Conservation (phyloP, 2,113 vertebrate genomes). For the Crypturellus undulatus region DNA sequence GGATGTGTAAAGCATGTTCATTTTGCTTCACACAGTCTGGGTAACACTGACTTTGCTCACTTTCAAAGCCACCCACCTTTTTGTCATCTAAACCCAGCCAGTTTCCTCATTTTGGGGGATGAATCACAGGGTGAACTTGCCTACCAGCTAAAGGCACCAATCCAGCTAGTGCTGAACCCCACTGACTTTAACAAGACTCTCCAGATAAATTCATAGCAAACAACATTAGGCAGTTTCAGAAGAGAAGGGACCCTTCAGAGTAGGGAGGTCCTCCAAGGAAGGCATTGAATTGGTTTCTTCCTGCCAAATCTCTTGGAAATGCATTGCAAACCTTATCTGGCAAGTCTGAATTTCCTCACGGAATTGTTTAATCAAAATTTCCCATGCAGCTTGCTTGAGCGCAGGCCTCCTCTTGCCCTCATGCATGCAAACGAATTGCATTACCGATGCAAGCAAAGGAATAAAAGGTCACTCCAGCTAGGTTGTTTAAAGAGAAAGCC, state of each 20-base stretch:
- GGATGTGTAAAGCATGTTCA: rapidly evolving
- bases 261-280: not conserved
- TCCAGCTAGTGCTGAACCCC: not conserved
- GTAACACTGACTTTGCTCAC: not conserved
- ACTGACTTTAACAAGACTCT: not conserved
- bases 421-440: not conserved
- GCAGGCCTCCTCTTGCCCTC: not conserved
- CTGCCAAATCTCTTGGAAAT: not conserved
- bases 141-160: not conserved
- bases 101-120: not conserved
- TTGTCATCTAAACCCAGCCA: not conserved
- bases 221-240: not conserved
- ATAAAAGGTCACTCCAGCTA: constrained; percentile 35
- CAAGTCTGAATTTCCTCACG: not conserved
- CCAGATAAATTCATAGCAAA: not conserved
- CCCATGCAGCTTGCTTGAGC: not conserved
- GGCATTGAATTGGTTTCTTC: not conserved
- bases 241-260: not conserved
- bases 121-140: not conserved
- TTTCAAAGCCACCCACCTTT: not conserved
- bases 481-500: constrained; percentile 40
- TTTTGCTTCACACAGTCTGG: not conserved
- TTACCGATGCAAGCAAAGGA: constrained; percentile 15
- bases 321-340: not conserved
- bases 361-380: not conserved